Evolutionary conservation across 2,888 invertebrate species (phyloP).

Genomic region (Diplolepis rosae): DNA sequence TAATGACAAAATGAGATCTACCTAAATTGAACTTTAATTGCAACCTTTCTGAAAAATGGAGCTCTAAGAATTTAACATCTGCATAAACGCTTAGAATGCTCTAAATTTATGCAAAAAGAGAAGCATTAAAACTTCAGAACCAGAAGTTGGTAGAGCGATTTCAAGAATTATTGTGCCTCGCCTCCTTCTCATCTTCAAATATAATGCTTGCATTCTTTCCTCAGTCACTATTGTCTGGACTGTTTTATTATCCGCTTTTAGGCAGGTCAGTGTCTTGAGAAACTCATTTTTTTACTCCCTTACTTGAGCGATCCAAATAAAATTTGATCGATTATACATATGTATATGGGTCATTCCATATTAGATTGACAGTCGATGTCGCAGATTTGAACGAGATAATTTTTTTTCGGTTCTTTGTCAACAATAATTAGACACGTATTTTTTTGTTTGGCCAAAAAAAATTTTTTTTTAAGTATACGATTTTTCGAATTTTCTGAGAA

Average conservation of each 20-base stretch:
- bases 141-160: conserved; percentile 23
- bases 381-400: too few relatives aligned
- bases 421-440: too few relatives aligned
- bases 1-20: background rate
- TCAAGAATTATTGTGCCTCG: conserved; percentile 22
- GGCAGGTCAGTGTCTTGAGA: background rate
- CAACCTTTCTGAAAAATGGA: background rate
- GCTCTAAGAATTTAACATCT: background rate
- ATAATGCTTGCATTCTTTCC: conserved; percentile 24
- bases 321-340: background rate
- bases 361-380: too few relatives aligned
- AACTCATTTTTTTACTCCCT: background rate
- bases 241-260: conserved; percentile 8
- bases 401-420: too few relatives aligned
- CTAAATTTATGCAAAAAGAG: conserved; percentile 17
- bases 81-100: conserved; percentile 4
- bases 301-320: background rate
- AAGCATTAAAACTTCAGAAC: conserved; percentile 8
- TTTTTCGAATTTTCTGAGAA: too few relatives aligned
- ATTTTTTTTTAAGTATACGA: too few relatives aligned
- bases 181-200: conserved; percentile 19
- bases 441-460: too few relatives aligned
- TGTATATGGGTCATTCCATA: too few relatives aligned
- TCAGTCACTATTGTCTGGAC: background rate
- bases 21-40: background rate